Base-by-base conservation (phyloP, 2,797 vertebrate genomes). In the Sorex maritimensis region DNA sequence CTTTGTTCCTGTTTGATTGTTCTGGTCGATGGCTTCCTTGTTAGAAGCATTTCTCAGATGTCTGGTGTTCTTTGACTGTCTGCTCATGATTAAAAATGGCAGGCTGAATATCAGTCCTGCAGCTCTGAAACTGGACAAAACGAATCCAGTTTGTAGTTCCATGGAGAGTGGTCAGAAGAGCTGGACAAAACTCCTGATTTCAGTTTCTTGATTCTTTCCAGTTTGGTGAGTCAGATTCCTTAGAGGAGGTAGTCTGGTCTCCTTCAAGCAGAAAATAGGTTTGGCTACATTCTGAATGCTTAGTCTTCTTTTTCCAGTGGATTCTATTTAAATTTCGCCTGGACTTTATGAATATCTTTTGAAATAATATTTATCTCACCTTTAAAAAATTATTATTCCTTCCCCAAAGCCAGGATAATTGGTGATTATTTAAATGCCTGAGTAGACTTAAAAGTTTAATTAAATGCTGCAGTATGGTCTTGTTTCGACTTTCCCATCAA, bases 1-100 rank as follows among this genome's bases (percentile, higher is more conserved):
- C 79, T 78, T 68, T 72, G 81, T 30, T 86, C 52, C 90, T 44
- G 9, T n/a, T 41, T 13, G 88, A 80, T 73, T 41, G 86, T 72
- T 83, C 96, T 92, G 93, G 86, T 75, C 2, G 49, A 78, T 34
- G 85, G 52, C 71, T 74, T 68, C 71, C 93, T 71, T 4, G 82
- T 80, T 78, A 65, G 79, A 71, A 67, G 75, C 68, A 1, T 28
- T 69, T 58, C 72, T 87, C 74, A 17, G 82, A 85, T 21, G n/a
- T 82, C 81, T 61, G 14, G 9, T 41, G 4, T 38, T 75, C 92
- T 75, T 88, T 63, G 85, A 44, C 90, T 14, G 11, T 85, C 92
- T 63, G 86, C 86, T 93, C 46, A 3, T 19, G 73, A 79, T 73
- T 52, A 52, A 88, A 82, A 81, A 21, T 23, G 94, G 46, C 82